Conservation (phyloP, 1,140 invertebrate species). For the Maniola jurtina region DNA sequence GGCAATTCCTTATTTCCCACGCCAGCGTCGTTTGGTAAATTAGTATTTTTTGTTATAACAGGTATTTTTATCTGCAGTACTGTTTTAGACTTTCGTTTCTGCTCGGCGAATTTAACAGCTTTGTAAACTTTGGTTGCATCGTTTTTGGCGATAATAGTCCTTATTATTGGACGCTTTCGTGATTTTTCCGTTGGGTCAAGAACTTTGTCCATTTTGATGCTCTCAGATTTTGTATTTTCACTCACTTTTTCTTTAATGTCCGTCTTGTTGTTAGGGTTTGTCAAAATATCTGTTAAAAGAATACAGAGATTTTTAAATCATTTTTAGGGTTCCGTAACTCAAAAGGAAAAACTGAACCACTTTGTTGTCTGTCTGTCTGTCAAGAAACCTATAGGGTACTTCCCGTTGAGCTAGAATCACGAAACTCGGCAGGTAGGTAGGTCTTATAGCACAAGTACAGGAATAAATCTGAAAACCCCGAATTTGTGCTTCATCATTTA, state of each 20-base stretch:
- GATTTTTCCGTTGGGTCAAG: not conserved
- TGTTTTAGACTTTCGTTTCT: constrained; percentile 25
- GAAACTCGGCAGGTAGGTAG: no score
- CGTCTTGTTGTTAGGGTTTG: not conserved
- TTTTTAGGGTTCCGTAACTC: no score
- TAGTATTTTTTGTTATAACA: not conserved
- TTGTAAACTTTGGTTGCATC: constrained; percentile 43
- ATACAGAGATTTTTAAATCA: not conserved
- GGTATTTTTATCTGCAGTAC: constrained; percentile 37
- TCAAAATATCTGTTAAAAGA: not conserved
- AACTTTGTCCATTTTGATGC: not conserved
- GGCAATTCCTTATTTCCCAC: constrained; percentile 9
- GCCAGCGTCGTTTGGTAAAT: constrained; percentile 33
- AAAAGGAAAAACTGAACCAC: no score
- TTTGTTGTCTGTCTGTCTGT: no score
- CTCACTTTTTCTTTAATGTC: not conserved
- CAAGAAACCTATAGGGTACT: no score
- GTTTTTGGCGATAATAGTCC: constrained; percentile 40
- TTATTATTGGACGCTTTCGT: constrained; percentile 40
- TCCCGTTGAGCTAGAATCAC: no score
- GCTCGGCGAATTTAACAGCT: constrained; percentile 45
- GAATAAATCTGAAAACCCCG: no score
- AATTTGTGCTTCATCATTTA: no score
- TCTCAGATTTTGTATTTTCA: not conserved
- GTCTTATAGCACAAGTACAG: no score